Evolutionary conservation across 2,888 invertebrate species (phyloP).

Genomic region (Cerastis rubricosa): DNA sequence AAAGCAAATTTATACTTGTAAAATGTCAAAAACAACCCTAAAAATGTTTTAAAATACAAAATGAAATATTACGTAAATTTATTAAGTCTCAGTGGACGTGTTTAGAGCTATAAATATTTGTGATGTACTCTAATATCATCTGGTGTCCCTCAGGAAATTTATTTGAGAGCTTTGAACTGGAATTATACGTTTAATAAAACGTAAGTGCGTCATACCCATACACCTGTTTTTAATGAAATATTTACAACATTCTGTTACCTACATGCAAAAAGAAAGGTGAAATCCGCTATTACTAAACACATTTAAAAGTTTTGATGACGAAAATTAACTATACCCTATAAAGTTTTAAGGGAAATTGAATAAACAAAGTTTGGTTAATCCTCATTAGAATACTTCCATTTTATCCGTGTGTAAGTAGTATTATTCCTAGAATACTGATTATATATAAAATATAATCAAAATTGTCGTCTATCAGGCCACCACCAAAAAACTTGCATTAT

Average conservation of each 20-base stretch:
- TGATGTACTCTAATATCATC: constrained; percentile 19
- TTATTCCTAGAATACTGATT: neutral
- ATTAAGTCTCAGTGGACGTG: constrained; percentile 16
- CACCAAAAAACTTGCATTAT: neutral
- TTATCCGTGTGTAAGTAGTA: neutral
- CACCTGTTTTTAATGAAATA: constrained; percentile 13
- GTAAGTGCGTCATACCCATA: neutral
- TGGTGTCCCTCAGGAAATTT: constrained; percentile 41
- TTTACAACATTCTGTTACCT: neutral
- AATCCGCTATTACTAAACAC: neutral
- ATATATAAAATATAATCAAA: neutral
- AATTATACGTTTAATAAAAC: constrained; percentile 19
- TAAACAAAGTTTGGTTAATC: neutral
- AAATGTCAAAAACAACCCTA: neutral
- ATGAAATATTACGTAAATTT: constrained; percentile 7
- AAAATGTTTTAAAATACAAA: neutral
- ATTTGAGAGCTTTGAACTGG: constrained; percentile 24
- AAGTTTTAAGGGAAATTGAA: neutral
- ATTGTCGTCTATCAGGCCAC: neutral
- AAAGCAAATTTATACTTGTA: too few species aligned
- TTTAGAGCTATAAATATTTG: constrained; percentile 40
- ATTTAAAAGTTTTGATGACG: neutral
- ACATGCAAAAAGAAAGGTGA: neutral
- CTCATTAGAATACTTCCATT: neutral
- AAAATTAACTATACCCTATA: neutral